Evolutionary conservation across 2,797 vertebrate genomes (phyloP), one percentile per base, ranked within the genome.

Genomic region (Mus caroli): DNA sequence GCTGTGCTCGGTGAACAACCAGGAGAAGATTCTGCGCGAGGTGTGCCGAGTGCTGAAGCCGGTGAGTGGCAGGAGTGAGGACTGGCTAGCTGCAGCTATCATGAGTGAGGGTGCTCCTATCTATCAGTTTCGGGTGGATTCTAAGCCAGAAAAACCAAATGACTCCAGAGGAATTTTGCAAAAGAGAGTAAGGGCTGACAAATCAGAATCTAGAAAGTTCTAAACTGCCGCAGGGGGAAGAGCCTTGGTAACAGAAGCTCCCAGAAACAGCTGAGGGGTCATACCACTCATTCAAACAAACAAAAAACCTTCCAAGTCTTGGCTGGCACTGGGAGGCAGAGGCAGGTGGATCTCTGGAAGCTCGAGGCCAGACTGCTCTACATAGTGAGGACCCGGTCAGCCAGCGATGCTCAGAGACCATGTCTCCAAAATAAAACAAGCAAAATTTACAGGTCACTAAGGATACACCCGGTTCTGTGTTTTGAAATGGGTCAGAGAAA

Each of bases 1-100:
- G 24, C 99, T 99, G 19, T 99, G 99, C 98, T 98, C 99, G 0
- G 99, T 99, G 46, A 0, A 3, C 0, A 97, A 94, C 20, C 64
- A 98, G 0, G 76, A 96, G 1, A 80, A 91, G 64, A 98, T 99
- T n/a, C 97, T 99, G 64, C 96, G 89, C 3, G 99, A 99, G 92
- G 97, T 64, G 0, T 90, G 90, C 34, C 97, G 99, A 4, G 98
- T 99, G 37, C 99, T 99, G 73, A 98, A 98, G 77, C 99, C 98
- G n/a, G 99, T 99, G 97, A 99, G 99, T 99, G 22, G 15, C 0
- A 9, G 11, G 11, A 3, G 14, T 4, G 19, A 13, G 19, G 37
- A 2, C 67, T 28, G 24, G 37, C 19, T 22, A 10, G 40, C 1
- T 34, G 28, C 12, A 17, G 71, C 28, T 37, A 3, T 31, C 1